Percentiles rank a stretch among this genome's conserved stretches.
Conservation (phyloP, 2,797 vertebrate genomes). For the Lophius americanus region DNA sequence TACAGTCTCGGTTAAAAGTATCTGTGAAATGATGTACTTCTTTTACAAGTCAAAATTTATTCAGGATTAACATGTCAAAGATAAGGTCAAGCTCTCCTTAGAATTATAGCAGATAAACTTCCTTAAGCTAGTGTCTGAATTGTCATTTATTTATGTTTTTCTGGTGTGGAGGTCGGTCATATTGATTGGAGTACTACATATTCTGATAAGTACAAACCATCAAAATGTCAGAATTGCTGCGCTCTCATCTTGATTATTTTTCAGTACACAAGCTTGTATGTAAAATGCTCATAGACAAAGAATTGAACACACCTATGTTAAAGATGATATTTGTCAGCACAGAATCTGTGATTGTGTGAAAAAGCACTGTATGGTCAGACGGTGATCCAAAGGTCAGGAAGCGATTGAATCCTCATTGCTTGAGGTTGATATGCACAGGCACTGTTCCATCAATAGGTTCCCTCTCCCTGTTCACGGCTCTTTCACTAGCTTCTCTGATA, state of each 20-base stretch:
- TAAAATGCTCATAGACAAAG: background rate
- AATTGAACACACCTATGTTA: background rate
- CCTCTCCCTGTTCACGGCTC: constrained; percentile 58
- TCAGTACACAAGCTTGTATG: background rate
- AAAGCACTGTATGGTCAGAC: constrained; percentile 33
- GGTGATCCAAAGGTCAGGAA: constrained; percentile 56
- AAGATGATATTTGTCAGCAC: constrained; percentile 23
- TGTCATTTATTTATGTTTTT: constrained; percentile 17
- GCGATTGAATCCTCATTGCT: constrained; percentile 60
- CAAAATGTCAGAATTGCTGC: background rate
- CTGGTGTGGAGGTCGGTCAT: background rate
- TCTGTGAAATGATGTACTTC: too few relatives aligned
- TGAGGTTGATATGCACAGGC: constrained; percentile 64
- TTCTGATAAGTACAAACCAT: background rate
- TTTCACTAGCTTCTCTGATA: constrained; percentile 75
- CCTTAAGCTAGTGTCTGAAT: constrained; percentile 22
- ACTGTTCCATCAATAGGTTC: constrained; percentile 69
- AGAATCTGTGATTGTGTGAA: constrained; percentile 25
- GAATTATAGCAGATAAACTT: constrained; percentile 45
- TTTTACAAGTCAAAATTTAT: too few relatives aligned
- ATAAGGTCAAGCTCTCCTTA: constrained; percentile 25
- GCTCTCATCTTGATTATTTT: constrained; percentile 2
- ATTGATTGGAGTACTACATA: background rate
- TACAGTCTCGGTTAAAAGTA: too few relatives aligned
- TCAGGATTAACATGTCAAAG: constrained; percentile 23